These are phyloP conservation scores for Antechinus stuartii DNA, from an alignment of 2,113 vertebrate genomes.

Conservation along the genomic window DNA sequence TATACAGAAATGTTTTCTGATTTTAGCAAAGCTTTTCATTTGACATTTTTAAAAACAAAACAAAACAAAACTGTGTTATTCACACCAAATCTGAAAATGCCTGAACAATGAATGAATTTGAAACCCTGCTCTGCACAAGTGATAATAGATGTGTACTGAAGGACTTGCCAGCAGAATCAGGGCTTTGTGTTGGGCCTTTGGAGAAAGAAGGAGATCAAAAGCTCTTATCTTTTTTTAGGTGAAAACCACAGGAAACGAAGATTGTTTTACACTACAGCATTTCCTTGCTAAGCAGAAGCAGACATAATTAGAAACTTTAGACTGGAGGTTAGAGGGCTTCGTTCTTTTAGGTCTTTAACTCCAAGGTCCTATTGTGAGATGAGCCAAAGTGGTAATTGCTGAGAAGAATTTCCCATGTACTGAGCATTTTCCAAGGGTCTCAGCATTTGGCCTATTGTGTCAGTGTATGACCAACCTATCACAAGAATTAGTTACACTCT, in stretches of 20 bases:
- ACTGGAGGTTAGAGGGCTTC: constrained; percentile 16
- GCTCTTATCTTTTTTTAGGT: constrained; percentile 18
- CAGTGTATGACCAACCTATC: background rate
- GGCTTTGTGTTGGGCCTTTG: constrained; percentile 1
- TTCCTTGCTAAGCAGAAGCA: constrained; percentile 17
- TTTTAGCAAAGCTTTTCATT: background rate
- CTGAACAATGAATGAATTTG: background rate
- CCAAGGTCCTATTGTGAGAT: constrained; percentile 14
- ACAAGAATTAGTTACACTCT: constrained; percentile 7
- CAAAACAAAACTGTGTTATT: background rate
- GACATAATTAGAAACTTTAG: constrained; percentile 24
- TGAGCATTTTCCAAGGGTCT: background rate
- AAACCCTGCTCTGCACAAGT: background rate
- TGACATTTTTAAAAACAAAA: background rate
- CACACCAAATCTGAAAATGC: background rate
- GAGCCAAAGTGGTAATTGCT: constrained; percentile 10
- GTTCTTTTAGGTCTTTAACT: constrained; percentile 18
- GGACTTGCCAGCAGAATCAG: background rate
- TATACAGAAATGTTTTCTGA: background rate
- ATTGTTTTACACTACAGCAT: constrained; percentile 18
- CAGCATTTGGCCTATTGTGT: constrained; percentile 6
- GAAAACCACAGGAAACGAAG: constrained; percentile 16
- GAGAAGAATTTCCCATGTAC: constrained; percentile 9
- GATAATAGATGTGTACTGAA: background rate
- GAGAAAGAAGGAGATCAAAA: background rate